A percentile compares a stretch with the other conserved stretches of the same genome.
Conservation (phyloP, 2,888 invertebrate species). For the Rotaria sp. region DNA sequence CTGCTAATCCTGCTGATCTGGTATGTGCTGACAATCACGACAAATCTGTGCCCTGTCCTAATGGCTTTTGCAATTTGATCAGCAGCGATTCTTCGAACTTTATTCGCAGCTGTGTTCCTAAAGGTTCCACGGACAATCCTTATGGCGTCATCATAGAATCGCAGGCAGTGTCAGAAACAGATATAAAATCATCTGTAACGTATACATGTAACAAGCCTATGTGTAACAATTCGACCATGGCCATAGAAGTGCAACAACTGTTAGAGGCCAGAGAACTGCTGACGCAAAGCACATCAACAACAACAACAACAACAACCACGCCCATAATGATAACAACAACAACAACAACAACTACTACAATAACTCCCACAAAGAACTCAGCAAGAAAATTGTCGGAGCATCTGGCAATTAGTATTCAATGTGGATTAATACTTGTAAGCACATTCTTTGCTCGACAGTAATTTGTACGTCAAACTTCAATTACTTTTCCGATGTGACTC, state of each 20-base stretch:
- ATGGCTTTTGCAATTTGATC: not conserved
- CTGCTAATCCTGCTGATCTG: not conserved
- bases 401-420: no score
- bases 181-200: not conserved
- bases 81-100: not conserved
- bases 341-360: not conserved
- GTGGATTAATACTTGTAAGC: no score
- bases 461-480: no score
- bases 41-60: not conserved
- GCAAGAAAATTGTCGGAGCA: no score
- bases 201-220: not conserved
- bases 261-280: not conserved
- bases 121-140: not conserved
- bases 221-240: not conserved
- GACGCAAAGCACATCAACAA: not conserved
- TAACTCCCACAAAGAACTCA: no score
- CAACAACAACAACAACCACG: not conserved
- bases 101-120: not conserved
- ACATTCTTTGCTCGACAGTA: no score
- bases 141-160: not conserved
- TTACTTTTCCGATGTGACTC: no score
- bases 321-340: not conserved
- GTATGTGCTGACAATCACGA: not conserved
- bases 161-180: not conserved
- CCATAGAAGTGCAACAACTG: not conserved